Evolutionary conservation across 1,140 invertebrate genomes (phyloP), one percentile per base, ranked within the genome.

Genomic region (Aethina tumida): DNA sequence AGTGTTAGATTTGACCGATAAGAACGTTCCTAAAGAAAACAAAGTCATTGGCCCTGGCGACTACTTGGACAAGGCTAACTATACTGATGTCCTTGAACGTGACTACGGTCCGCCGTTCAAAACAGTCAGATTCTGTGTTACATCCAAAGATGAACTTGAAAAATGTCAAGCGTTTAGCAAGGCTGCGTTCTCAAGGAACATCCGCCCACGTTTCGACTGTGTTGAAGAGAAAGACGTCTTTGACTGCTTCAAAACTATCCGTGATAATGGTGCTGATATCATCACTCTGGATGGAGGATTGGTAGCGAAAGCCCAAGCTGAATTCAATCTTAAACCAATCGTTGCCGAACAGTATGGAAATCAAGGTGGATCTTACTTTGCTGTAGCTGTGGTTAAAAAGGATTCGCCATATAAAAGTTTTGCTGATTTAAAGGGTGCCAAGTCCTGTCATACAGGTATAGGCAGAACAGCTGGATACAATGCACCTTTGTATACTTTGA

Each of bases 21-120:
- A 74, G 13, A 70, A 70, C 2, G 44, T 71, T 1, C 70, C 78
- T 0, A 71, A 73, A 8, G 71, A 79, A 39, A 72, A 70, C 41
- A 68, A 73, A n/a, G 64, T 71, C 0, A 69, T 77, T 5, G 66
- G 67, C 21, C 78, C 81, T 0, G 62, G 64, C 6, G 65, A 75
- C 19, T 81, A 83, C 37, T 57, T 84, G 33, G 70, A 69, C 37
- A 73, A 75, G 42, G 75, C 79, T 2, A 81, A 84, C 57, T 87
- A 84, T 50, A 70, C 75, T 25, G 76, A 81, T 47, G 81, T 85
- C n/a, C 82, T 88, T 42, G 81, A 84, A 45, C 70, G 81, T 26
- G 73, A 76, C 18, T 72, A 71, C 26, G 79, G 78, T 19, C 63
- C 71, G 4, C 67, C 70, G 0, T 43, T 49, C 16, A 64, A 65